Evolutionary conservation across 2,888 invertebrate species (phyloP), one percentile per base, ranked within the genome.

Genomic region (Melanostoma mellinum): DNA sequence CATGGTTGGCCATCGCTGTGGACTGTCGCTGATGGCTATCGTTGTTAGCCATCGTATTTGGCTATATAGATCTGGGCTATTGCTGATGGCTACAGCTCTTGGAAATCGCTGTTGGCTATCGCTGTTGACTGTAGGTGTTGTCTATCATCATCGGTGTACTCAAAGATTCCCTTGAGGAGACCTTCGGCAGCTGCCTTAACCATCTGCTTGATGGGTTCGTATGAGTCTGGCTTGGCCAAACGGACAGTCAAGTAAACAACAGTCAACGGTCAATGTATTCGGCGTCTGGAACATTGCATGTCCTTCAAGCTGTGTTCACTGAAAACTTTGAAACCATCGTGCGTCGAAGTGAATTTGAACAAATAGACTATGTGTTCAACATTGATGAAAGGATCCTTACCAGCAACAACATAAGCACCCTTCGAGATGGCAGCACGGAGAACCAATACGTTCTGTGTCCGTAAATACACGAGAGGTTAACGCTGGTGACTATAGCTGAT

Each of bases 331-430:
- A 96, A 99, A 89, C 95, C 94, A 69, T 99, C 99, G 90, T 99
- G 99, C 80, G 98, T 99, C 38, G 99, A 98, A 92, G 99, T 99
- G 92, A 97, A 99, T 92, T 98, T 97, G 94, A 99, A 98, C 93
- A 99, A 95, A 94, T 99, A 99, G 67, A 98, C 98, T 99, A 99
- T 99, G 94, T 99, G 99, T 90, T 98, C 97, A 77, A 99, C 93
- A 87, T 96, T 96, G 91, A 99, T 98, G 95, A 99, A 99, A 77
- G 99, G 99, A 92, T 99, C 99, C 92, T 99, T 99, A 91, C 99
- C 94, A 85, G 99, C 98, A 36, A 98, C 97, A 72, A 98, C 97
- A 91, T 94, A 91, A 74, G 95, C 95, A 81, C 96, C 96, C 90
- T 96, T 96, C 82, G 96, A 89, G 84, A 90, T 69, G 72, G 90